Conservation (phyloP, 2,888 invertebrate species). For the Pyrocoelia pectoralis region DNA sequence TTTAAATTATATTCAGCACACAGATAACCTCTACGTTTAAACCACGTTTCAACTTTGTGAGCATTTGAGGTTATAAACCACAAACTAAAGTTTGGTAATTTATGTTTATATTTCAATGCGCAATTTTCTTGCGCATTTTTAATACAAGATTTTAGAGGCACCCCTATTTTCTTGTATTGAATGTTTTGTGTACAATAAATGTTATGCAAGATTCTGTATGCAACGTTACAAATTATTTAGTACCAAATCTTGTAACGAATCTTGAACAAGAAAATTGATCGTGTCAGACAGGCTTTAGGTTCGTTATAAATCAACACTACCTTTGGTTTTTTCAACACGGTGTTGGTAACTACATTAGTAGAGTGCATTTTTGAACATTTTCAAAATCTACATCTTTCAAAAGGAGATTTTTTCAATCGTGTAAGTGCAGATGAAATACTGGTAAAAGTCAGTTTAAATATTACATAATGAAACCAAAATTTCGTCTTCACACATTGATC, state of each 20-base stretch:
- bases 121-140: constrained; percentile 4
- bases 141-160: constrained; percentile 6
- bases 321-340: too few relatives aligned
- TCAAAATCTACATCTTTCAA: too few relatives aligned
- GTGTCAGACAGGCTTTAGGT: constrained; percentile 7
- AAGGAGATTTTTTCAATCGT: too few relatives aligned
- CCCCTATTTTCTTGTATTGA: constrained; percentile 4
- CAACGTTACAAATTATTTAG: constrained; percentile 4
- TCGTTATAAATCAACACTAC: too few relatives aligned
- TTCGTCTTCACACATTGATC: too few relatives aligned
- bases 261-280: constrained; percentile 6
- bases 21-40: background rate
- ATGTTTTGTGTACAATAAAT: constrained; percentile 2
- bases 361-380: too few relatives aligned
- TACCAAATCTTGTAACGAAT: constrained; percentile 5
- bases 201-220: constrained; percentile 4
- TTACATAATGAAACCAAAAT: too few relatives aligned
- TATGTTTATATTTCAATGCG: constrained; percentile 5
- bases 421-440: too few relatives aligned
- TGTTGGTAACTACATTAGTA: too few relatives aligned
- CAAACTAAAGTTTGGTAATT: too few relatives aligned
- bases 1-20: too few relatives aligned
- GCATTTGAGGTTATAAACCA: constrained; percentile 7
- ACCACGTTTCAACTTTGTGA: background rate
- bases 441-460: too few relatives aligned